phyloP scores from a whole-genome alignment of 2,888 invertebrate species.

The Diarsia rubi region DNA sequence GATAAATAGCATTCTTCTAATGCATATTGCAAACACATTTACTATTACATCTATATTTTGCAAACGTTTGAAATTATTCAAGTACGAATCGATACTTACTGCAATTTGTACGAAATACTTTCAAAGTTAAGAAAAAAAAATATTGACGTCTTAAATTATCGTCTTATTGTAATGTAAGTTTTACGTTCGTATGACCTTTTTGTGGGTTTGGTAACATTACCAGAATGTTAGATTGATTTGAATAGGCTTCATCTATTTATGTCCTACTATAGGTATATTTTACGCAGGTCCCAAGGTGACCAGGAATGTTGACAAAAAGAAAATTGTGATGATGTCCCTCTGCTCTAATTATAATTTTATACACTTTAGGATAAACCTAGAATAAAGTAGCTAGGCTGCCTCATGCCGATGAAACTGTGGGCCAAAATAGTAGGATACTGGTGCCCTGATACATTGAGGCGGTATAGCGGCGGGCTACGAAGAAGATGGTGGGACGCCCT shows the following conservation, averaged over 20 bases:
- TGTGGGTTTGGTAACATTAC: background rate
- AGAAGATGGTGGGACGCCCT: too few relatives aligned
- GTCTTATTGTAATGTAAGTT: constrained; percentile 19
- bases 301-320: background rate
- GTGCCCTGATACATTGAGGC: too few relatives aligned
- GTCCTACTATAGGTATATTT: background rate
- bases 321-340: background rate
- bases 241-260: background rate
- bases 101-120: constrained; percentile 31
- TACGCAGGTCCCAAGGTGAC: background rate
- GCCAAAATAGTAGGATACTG: too few relatives aligned
- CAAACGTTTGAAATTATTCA: constrained; percentile 54
- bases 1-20: constrained; percentile 37
- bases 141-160: constrained; percentile 43
- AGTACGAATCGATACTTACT: constrained; percentile 39
- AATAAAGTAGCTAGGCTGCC: too few relatives aligned
- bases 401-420: too few relatives aligned
- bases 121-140: constrained; percentile 25
- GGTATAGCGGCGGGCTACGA: too few relatives aligned
- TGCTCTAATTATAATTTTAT: background rate
- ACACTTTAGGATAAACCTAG: background rate
- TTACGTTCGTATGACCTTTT: background rate
- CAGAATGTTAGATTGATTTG: background rate
- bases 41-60: constrained; percentile 34
- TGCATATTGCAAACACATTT: constrained; percentile 38